phyloP scores from a whole-genome alignment of 2,797 vertebrate species.

The Siniperca scherzeri region DNA sequence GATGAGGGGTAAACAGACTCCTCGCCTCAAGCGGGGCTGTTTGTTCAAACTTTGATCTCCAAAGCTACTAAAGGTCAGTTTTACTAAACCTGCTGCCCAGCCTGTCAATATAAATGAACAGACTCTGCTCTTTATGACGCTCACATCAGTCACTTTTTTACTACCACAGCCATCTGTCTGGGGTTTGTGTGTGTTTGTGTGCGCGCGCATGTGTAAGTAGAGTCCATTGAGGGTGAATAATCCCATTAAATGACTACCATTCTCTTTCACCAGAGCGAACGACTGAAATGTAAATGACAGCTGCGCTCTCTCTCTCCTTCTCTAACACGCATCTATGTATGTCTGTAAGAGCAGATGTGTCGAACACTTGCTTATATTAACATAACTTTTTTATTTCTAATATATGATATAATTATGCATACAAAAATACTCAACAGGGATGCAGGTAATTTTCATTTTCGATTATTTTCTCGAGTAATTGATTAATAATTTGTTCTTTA shows the following conservation, averaged over 20 bases:
- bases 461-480: not conserved
- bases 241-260: conserved; percentile 80
- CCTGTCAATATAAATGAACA: conserved; percentile 71
- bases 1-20: not conserved
- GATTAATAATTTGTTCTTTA: not conserved
- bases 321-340: not conserved
- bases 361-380: conserved; percentile 6
- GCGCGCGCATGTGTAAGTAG: conserved; percentile 42
- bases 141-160: conserved; percentile 79
- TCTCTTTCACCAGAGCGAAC: conserved; percentile 68
- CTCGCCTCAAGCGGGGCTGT: conserved; percentile 14
- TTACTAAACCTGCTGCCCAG: conserved; percentile 61
- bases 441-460: not conserved
- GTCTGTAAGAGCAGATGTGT: conserved; percentile 47
- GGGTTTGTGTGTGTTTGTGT: conserved; percentile 41
- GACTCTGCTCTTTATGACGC: conserved; percentile 66
- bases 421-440: not conserved
- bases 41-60: conserved; percentile 51
- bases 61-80: conserved; percentile 59
- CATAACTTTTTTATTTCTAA: conserved; percentile 21
- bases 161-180: conserved; percentile 77
- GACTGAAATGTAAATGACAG: conserved; percentile 69
- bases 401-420: conserved; percentile 3
- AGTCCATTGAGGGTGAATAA: conserved; percentile 81
- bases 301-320: conserved; percentile 49